Evolutionary conservation across 1,140 invertebrate genomes (phyloP).

Genomic region (Trichoplusia ni): DNA sequence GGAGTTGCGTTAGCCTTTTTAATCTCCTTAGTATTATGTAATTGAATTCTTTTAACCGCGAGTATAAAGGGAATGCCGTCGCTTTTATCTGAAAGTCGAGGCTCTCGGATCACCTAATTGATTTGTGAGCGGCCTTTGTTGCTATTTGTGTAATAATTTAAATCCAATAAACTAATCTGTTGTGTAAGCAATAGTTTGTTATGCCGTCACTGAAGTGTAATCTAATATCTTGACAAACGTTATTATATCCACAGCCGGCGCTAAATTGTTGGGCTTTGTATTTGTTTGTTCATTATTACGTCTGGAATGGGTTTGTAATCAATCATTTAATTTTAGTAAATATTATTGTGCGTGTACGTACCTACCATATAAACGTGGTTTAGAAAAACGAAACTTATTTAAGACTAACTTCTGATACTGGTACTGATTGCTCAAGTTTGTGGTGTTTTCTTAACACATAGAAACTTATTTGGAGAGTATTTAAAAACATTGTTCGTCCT

Average conservation of each 20-base stretch:
- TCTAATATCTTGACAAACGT: slow-evolving; percentile 2
- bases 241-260: not conserved
- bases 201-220: slow-evolving; percentile 4
- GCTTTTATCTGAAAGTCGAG: slow-evolving; percentile 60
- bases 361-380: too few species aligned
- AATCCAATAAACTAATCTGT: slow-evolving; percentile 29
- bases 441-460: too few species aligned
- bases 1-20: slow-evolving; percentile 66
- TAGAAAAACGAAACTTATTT: too few species aligned
- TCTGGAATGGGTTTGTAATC: not conserved
- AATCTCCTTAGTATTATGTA: slow-evolving; percentile 68
- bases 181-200: slow-evolving; percentile 13
- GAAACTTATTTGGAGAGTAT: too few species aligned
- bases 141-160: slow-evolving; percentile 37
- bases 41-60: slow-evolving; percentile 66
- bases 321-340: too few species aligned
- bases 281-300: not conserved
- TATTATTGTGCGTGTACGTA: too few species aligned
- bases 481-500: too few species aligned
- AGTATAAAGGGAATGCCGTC: slow-evolving; percentile 60
- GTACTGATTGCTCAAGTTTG: too few species aligned
- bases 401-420: too few species aligned
- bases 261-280: slow-evolving; percentile 1
- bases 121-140: slow-evolving; percentile 45
- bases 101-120: slow-evolving; percentile 61